These are phyloP conservation scores for Nothocercus nigrocapillus DNA, from an alignment of 2,113 vertebrate genomes.

Conservation along the genomic window DNA sequence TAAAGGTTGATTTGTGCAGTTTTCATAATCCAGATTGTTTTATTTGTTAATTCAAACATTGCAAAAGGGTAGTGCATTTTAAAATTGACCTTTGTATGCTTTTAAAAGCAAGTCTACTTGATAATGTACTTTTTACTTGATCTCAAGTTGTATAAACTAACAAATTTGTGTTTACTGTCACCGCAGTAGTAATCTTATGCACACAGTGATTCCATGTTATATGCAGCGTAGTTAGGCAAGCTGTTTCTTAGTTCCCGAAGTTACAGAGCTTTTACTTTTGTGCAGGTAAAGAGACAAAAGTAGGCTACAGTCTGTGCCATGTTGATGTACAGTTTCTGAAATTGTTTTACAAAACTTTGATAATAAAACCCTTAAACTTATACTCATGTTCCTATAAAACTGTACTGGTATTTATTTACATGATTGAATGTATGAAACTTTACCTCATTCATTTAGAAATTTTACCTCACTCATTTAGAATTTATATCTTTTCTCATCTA, in stretches of 20 bases:
- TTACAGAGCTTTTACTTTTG: constrained; percentile 79
- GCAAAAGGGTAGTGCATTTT: constrained; percentile 78
- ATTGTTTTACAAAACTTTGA: constrained; percentile 93
- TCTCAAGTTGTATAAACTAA: constrained; percentile 81
- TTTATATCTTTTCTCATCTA: background rate
- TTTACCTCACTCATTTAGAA: constrained; percentile 28
- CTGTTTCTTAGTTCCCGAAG: constrained; percentile 76
- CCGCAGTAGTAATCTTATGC: constrained; percentile 76
- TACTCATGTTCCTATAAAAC: constrained; percentile 59
- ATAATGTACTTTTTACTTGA: constrained; percentile 82
- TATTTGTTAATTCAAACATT: constrained; percentile 9
- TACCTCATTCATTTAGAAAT: constrained; percentile 28
- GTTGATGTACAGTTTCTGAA: constrained; percentile 88
- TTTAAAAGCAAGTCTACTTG: constrained; percentile 78
- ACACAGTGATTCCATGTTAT: constrained; percentile 81
- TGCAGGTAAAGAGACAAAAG: constrained; percentile 79
- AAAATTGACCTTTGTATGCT: constrained; percentile 74
- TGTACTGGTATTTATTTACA: constrained; percentile 59
- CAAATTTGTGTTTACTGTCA: constrained; percentile 80
- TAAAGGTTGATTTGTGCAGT: background rate
- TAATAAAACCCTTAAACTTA: constrained; percentile 90
- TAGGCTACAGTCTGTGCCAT: constrained; percentile 85
- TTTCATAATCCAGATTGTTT: background rate
- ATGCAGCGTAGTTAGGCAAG: constrained; percentile 75
- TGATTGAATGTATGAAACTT: background rate